Base-by-base conservation (phyloP, 2,888 invertebrate genomes). In the Lithophane ornitopus region DNA sequence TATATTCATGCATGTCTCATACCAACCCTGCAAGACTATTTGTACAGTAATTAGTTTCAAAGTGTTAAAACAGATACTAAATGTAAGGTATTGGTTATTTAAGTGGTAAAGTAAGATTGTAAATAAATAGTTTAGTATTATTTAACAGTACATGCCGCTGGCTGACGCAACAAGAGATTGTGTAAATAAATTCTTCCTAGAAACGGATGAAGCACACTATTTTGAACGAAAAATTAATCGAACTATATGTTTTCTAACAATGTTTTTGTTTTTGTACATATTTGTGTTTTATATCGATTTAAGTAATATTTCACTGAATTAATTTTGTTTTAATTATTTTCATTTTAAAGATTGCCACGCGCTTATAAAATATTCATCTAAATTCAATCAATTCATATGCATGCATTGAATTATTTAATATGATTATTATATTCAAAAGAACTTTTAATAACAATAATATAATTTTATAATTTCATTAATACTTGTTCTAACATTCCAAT, bases 41-140 rank as follows among this genome's bases (percentile, higher is more conserved):
- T 79, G 74, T 78, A 71, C 63, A 79, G 77, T 67, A 52, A 70
- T 73, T 79, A 67, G 56, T 71, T 61, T 78, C 65, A 69, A 73
- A 85, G 68, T 68, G 62, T 62, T 67, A 67, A 81, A 19, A 69
- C 70, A 75, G 79, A 78, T 65, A 72, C 41, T 88, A 85, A 68
- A 76, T 78, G 56, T 88, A 86, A 86, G 88, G 89, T 88, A 88
- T 76, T 74, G 89, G 86, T 87, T 77, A 79, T 77, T 76, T 87
- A 82, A 88, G 78, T 70, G 76, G 74, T 79, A 70, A 61, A 67
- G 49, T 84, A 87, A 88, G 87, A 69, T 81, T 87, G 87, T 87
- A 87, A 82, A 87, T 87, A 87, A 66, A 84, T 84, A 82, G 78
- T 74, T 46, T 78, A 87, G 80, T 65, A 73, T 68, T 78, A 77